Evolutionary conservation across 2,113 vertebrate species (phyloP).

Genomic region (Myotis yumanensis): DNA sequence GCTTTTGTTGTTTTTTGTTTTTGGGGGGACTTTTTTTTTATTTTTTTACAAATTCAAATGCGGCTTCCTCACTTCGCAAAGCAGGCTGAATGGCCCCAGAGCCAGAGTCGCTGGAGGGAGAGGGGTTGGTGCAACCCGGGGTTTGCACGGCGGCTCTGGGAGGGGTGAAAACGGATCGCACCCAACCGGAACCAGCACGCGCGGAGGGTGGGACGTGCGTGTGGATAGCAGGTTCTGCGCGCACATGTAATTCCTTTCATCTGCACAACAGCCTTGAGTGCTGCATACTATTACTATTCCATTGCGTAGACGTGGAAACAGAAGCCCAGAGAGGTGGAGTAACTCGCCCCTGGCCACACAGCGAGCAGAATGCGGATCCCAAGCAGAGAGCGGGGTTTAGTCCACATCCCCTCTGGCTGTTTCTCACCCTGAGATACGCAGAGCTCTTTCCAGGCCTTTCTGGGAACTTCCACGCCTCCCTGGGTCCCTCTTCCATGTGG

Average conservation of each 20-base stretch:
- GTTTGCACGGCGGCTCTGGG: rapidly evolving
- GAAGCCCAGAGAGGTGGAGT: not conserved
- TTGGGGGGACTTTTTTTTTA: not conserved
- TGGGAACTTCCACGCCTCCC: not conserved
- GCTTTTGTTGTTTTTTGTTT: slow-evolving; percentile 72
- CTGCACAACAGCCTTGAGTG: not conserved
- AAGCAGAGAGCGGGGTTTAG: too few species aligned
- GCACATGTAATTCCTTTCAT: not conserved
- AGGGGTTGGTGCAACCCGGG: rapidly evolving
- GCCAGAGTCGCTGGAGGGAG: not conserved
- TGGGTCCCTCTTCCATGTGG: rapidly evolving
- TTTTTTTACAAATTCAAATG: slow-evolving; percentile 71
- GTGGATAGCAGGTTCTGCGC: rapidly evolving
- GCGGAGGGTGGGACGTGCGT: rapidly evolving
- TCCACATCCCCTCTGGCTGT: not conserved
- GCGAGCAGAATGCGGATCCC: not conserved
- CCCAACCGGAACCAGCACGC: rapidly evolving
- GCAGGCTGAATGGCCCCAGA: not conserved
- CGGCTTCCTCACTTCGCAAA: slow-evolving; percentile 53
- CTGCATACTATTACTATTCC: not conserved
- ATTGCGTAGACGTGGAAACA: not conserved
- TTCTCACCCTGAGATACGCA: not conserved
- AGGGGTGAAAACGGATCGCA: rapidly evolving
- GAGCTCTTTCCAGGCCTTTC: not conserved
- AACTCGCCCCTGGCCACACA: not conserved